phyloP scores from a whole-genome alignment of 1,140 invertebrate genomes.

The Anoplolepis gracilipes region DNA sequence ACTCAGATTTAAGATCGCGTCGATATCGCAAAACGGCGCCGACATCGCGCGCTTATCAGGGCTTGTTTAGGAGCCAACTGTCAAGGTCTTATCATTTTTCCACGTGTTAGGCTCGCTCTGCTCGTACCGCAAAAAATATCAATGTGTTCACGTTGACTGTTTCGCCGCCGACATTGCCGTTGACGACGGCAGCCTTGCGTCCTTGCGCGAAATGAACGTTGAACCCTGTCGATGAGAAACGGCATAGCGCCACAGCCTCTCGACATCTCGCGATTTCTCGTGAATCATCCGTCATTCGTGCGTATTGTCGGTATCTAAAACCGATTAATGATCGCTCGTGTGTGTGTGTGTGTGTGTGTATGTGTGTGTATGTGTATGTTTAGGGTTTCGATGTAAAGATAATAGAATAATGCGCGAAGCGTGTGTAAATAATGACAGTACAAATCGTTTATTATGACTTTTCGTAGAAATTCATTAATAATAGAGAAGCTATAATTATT shows the following conservation, averaged over 20 bases:
- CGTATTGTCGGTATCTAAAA: conserved; percentile 19
- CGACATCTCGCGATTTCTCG: conserved; percentile 47
- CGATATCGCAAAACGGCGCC: conserved; percentile 43
- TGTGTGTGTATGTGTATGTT: no score
- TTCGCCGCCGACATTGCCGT: not conserved
- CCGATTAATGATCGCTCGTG: not conserved
- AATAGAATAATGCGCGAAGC: not conserved
- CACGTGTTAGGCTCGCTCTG: not conserved
- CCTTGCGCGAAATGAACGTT: conserved; percentile 73
- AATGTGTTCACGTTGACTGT: conserved; percentile 29
- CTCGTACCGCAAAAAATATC: conserved; percentile 18
- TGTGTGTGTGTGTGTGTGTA: no score
- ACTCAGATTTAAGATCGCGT: conserved; percentile 39
- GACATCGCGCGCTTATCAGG: conserved; percentile 43
- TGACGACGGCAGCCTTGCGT: conserved; percentile 51
- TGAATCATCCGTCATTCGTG: conserved; percentile 65
- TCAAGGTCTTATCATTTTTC: conserved; percentile 66
- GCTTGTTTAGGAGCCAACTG: conserved; percentile 54
- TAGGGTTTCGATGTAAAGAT: conserved; percentile 1
- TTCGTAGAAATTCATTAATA: not conserved
- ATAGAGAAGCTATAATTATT: not conserved
- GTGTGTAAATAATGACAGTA: not conserved
- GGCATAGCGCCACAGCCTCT: conserved; percentile 25
- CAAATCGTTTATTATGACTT: not conserved
- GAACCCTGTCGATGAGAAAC: conserved; percentile 62